Evolutionary conservation across 2,888 invertebrate species (phyloP).

Genomic region (Portevinia maculata): DNA sequence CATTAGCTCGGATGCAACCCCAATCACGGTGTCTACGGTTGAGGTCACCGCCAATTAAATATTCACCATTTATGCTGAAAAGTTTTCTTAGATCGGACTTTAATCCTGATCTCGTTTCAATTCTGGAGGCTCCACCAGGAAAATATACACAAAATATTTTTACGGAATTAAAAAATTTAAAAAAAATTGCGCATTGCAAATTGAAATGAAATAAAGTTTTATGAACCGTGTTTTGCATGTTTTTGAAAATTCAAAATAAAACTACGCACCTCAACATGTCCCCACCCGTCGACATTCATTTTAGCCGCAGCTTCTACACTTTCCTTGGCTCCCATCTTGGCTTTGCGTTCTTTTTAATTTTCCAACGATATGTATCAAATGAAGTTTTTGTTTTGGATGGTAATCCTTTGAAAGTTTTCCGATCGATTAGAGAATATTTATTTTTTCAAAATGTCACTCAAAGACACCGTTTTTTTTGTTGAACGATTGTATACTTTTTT

Average conservation of each 20-base stretch:
- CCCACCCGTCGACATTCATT: slow-evolving; percentile 92
- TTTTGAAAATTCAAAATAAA: background rate
- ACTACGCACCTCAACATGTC: slow-evolving; percentile 88
- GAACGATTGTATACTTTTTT: slow-evolving; percentile 47
- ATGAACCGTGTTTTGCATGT: background rate
- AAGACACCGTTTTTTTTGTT: background rate
- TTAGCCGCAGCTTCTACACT: slow-evolving; percentile 90
- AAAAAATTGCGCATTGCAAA: too few relatives aligned
- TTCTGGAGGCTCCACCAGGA: too few relatives aligned
- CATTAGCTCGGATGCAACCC: too few relatives aligned
- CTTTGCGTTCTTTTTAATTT: slow-evolving; percentile 57
- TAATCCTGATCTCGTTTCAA: too few relatives aligned
- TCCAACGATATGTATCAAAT: slow-evolving; percentile 66
- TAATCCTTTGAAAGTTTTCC: background rate
- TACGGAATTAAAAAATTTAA: too few relatives aligned
- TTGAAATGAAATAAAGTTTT: background rate
- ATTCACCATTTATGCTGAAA: too few relatives aligned
- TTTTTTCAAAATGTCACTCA: background rate
- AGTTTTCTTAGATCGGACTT: too few relatives aligned
- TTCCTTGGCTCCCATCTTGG: slow-evolving; percentile 91
- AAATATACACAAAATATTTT: too few relatives aligned
- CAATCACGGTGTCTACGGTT: too few relatives aligned
- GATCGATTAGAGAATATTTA: background rate
- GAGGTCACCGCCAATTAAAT: too few relatives aligned
- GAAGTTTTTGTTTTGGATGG: slow-evolving; percentile 31